A percentile compares a stretch with the other conserved stretches of the same genome.
Evolutionary conservation across 2,888 invertebrate species (phyloP).

Genomic region (Eupeodes luniger): DNA sequence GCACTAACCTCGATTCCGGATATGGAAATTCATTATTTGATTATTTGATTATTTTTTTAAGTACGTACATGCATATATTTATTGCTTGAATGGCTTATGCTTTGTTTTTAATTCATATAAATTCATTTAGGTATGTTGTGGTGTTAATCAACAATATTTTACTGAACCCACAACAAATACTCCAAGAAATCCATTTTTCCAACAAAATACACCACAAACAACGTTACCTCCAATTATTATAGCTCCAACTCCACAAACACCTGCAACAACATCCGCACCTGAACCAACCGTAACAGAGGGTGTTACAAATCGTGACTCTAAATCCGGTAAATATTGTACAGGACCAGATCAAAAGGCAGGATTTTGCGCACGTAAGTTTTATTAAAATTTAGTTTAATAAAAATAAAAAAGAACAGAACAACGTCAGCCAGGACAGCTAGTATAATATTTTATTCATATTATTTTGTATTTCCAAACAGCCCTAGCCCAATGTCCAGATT

Average conservation of each 20-base stretch:
- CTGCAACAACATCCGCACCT: slow-evolving; percentile 28
- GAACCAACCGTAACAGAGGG: slow-evolving; percentile 66
- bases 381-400: not conserved
- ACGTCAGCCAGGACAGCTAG: no score
- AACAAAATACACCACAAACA: slow-evolving; percentile 39
- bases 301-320: slow-evolving; percentile 65
- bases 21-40: no score
- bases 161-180: slow-evolving; percentile 38
- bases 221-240: slow-evolving; percentile 33
- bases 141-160: slow-evolving; percentile 48
- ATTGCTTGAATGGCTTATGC: slow-evolving; percentile 43
- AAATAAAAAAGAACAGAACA: no score
- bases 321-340: slow-evolving; percentile 73
- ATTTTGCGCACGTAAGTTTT: slow-evolving; percentile 79
- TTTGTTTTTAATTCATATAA: not conserved
- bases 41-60: no score
- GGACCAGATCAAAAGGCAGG: slow-evolving; percentile 78
- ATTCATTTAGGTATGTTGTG: slow-evolving; percentile 80
- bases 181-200: slow-evolving; percentile 57
- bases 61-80: not conserved
- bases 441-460: no score
- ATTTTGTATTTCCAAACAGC: slow-evolving; percentile 70
- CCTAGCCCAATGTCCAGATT: slow-evolving; percentile 78
- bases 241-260: slow-evolving; percentile 34
- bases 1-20: no score